Percentiles rank a stretch among this genome's conserved stretches.
These are phyloP conservation scores for Macropus fuliginosus DNA, from an alignment of 2,797 vertebrate genomes.

Conservation along the genomic window DNA sequence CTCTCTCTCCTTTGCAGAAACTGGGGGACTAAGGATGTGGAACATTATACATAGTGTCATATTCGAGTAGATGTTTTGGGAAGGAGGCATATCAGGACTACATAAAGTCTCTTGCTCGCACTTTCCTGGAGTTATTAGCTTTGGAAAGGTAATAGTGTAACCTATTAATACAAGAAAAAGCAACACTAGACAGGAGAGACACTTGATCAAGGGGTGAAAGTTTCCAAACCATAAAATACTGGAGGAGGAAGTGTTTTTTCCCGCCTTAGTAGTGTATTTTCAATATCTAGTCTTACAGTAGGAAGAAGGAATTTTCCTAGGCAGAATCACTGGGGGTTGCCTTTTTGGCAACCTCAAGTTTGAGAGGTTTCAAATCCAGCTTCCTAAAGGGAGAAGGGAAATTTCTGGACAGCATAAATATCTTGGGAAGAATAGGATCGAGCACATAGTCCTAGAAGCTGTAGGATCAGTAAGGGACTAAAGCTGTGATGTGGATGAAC, in stretches of 20 bases:
- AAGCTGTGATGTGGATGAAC: background rate
- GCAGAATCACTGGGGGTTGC: background rate
- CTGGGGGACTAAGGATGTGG: background rate
- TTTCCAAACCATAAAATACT: background rate
- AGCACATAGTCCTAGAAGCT: background rate
- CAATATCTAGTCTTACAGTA: background rate
- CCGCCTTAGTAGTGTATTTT: background rate
- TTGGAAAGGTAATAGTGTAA: background rate
- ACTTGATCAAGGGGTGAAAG: background rate
- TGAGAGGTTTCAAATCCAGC: background rate
- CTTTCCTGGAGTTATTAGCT: background rate
- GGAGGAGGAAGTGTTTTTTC: background rate
- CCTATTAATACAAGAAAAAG: background rate
- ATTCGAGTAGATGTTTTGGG: background rate
- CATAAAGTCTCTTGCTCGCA: background rate
- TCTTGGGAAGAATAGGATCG: background rate
- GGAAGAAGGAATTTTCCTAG: background rate
- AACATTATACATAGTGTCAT: background rate
- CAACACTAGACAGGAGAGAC: background rate
- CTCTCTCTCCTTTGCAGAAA: background rate
- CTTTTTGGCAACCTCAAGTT: background rate
- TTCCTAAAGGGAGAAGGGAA: background rate
- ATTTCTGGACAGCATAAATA: background rate
- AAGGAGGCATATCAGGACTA: background rate
- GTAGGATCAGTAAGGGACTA: background rate